Evolutionary conservation across 2,888 invertebrate species (phyloP).

Genomic region (Agapetus fuscipes): DNA sequence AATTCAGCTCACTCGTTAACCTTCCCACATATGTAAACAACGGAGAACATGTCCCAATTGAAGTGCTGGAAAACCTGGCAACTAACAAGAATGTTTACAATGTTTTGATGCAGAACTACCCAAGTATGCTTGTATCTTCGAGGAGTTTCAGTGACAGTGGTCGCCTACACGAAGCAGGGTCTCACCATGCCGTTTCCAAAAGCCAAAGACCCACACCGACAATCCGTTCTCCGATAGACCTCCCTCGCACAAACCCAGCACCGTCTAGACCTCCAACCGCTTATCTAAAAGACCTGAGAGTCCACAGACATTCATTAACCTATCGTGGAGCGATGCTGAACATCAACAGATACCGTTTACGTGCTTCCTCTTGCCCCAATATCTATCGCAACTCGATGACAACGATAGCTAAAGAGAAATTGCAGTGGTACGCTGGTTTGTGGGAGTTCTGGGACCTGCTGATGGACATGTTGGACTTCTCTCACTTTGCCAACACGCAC

Average conservation of each 20-base stretch:
- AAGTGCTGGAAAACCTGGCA: constrained; percentile 64
- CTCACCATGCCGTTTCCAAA: constrained; percentile 20
- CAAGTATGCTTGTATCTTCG: constrained; percentile 60
- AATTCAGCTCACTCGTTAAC: constrained; percentile 72
- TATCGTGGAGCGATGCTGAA: constrained; percentile 81
- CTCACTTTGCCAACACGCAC: constrained; percentile 63
- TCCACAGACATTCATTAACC: constrained; percentile 70
- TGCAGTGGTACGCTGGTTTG: constrained; percentile 61
- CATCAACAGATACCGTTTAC: constrained; percentile 66
- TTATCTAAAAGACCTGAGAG: constrained; percentile 61
- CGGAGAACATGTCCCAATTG: constrained; percentile 66
- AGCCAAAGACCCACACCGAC: constrained; percentile 25
- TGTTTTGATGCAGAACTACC: constrained; percentile 64
- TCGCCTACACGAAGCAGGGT: constrained; percentile 31
- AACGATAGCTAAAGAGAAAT: constrained; percentile 72
- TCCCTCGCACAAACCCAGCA: constrained; percentile 34
- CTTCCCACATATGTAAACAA: constrained; percentile 75
- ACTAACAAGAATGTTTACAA: constrained; percentile 61
- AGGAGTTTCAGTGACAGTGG: constrained; percentile 62
- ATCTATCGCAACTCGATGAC: constrained; percentile 81
- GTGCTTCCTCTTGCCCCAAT: constrained; percentile 85
- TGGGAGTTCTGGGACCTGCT: constrained; percentile 71
- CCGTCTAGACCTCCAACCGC: constrained; percentile 48
- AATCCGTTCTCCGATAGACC: constrained; percentile 33
- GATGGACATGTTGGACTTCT: constrained; percentile 71